These are phyloP conservation scores for Ginglymostoma cirratum DNA, from an alignment of 2,113 vertebrate species.

Conservation along the genomic window DNA sequence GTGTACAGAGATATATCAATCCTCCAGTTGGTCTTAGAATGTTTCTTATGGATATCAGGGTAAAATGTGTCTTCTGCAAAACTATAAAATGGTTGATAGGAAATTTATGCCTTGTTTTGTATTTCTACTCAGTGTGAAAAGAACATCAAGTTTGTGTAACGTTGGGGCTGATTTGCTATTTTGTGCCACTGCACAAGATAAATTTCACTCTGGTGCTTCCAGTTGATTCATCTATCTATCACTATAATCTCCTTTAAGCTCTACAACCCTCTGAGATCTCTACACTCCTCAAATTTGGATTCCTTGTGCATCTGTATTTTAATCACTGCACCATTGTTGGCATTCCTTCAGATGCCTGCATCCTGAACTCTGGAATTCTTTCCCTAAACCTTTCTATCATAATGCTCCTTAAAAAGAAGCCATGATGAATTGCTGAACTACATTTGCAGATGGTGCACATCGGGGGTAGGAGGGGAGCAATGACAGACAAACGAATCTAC, in stretches of 20 bases:
- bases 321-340: background rate
- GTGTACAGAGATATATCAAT: background rate
- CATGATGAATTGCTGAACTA: too few relatives aligned
- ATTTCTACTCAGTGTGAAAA: too few relatives aligned
- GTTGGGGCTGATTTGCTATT: too few relatives aligned
- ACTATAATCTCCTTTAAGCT: too few relatives aligned
- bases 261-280: too few relatives aligned
- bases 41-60: background rate
- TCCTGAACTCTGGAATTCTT: background rate
- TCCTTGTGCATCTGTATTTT: background rate
- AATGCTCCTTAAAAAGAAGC: background rate
- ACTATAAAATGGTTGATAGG: background rate
- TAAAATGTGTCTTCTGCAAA: background rate
- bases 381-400: background rate
- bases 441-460: too few relatives aligned
- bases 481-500: background rate
- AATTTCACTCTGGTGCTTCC: too few relatives aligned
- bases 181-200: too few relatives aligned
- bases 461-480: background rate
- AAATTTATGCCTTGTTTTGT: background rate
- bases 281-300: background rate
- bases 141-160: too few relatives aligned
- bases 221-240: too few relatives aligned
- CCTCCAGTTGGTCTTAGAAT: background rate
- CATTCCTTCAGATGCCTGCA: background rate